Percentiles rank a stretch among this genome's conserved stretches.
phyloP scores from a whole-genome alignment of 2,113 vertebrate genomes.

The Regulus satrapa region DNA sequence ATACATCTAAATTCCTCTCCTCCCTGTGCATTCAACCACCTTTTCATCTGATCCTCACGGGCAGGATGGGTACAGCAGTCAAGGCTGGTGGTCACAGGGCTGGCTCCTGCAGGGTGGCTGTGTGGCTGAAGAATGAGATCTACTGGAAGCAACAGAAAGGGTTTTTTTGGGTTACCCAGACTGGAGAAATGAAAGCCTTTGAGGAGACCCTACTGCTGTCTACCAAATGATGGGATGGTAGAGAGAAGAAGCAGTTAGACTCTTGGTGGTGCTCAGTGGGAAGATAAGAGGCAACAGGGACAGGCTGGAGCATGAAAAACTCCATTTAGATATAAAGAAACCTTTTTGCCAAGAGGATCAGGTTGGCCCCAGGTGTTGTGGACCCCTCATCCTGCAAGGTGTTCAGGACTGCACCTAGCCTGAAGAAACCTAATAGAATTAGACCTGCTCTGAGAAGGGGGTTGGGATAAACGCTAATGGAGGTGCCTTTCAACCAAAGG shows the following conservation, averaged over 20 bases:
- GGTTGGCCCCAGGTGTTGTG: not conserved
- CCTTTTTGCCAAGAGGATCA: not conserved
- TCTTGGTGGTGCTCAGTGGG: not conserved
- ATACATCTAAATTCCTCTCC: not conserved
- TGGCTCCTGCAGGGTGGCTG: not conserved
- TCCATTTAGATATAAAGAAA: not conserved
- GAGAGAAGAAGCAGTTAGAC: not conserved
- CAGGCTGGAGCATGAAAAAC: not conserved
- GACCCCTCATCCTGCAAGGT: not conserved
- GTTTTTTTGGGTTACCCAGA: not conserved
- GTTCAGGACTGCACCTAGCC: not conserved
- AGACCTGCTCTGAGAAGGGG: not conserved
- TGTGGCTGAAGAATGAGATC: not conserved
- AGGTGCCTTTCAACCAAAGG: not conserved
- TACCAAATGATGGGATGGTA: not conserved
- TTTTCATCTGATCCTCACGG: not conserved
- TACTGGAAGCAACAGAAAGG: not conserved
- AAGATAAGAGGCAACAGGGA: not conserved
- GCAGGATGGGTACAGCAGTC: not conserved
- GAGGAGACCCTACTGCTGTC: not conserved
- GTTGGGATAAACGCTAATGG: not conserved
- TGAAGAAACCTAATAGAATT: not conserved
- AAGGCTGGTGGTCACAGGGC: not conserved
- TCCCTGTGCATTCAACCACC: not conserved
- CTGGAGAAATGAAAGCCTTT: not conserved